phyloP scores from a whole-genome alignment of 1,140 invertebrate genomes.

The Acyrthosiphon pisum region DNA sequence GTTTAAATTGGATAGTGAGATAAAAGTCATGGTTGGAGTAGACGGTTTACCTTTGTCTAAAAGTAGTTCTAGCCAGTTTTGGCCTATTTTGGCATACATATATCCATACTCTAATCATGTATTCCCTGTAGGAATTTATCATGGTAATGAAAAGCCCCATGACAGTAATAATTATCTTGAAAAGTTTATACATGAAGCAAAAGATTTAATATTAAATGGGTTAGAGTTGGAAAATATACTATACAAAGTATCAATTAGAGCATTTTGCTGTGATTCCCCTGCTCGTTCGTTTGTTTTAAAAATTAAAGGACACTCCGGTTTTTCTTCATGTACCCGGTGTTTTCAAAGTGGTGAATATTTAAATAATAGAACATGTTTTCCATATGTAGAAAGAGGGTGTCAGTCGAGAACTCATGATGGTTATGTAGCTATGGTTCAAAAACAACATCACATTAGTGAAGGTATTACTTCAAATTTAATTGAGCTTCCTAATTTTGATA shows the following conservation, averaged over 20 bases:
- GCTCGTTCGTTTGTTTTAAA: background rate
- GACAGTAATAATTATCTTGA: conserved; percentile 6
- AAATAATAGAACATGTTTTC: background rate
- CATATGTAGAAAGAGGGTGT: background rate
- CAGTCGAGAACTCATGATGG: background rate
- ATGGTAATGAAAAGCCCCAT: conserved; percentile 12
- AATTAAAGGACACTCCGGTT: conserved; percentile 46
- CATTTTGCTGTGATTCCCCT: background rate
- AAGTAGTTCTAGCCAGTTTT: conserved; percentile 36
- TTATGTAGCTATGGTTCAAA: background rate
- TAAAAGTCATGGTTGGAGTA: background rate
- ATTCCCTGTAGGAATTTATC: conserved; percentile 12
- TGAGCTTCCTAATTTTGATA: conserved; percentile 12
- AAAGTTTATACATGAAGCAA: background rate
- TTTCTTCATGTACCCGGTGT: conserved; percentile 59
- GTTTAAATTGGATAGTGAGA: background rate
- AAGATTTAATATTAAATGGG: background rate
- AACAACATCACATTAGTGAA: background rate
- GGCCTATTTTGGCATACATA: conserved; percentile 29
- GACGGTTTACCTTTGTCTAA: conserved; percentile 39
- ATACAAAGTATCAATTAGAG: background rate
- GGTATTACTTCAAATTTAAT: background rate
- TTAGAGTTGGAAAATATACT: background rate
- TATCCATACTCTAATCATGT: background rate
- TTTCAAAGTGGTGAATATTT: background rate